Base-by-base conservation (phyloP, 2,113 vertebrate genomes). In the Ascaphus truei region DNA sequence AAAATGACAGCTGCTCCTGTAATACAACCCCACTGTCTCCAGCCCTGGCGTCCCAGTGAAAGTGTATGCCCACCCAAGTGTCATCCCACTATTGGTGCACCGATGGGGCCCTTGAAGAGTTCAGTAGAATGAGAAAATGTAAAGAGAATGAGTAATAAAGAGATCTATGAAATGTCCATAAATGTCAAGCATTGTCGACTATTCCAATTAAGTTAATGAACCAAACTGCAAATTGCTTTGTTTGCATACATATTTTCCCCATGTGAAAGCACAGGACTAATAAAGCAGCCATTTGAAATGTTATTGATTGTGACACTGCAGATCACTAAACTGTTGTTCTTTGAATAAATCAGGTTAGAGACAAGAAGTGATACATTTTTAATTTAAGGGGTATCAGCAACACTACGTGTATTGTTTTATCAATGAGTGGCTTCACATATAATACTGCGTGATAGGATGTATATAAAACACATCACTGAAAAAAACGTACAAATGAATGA, bases 141-240 rank as follows among this genome's bases (percentile, higher is more conserved):
- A 52, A 52, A 26, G 13, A 15, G 15, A 29, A 20, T 25, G 20
- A 51, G 23, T 9, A 39, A 39, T 8, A 56, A 57, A 47, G 26
- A 33, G 18, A 26, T 20, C 34, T 22, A 12, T 10, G 12, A 20
- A 59, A 37, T 39, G 56, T n/a, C 43, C 43, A 25, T 50, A 41
- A 41, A 52, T 43, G 37, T 48, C 39, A 48, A 4, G 45, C 34
- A 31, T 47, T 33, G 45, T 47, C n/a, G n/a, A 61, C 56, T 30
- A 52, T 52, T 61, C 56, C 56, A 71, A 71, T 71, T 51, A 71
- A 61, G 30, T 61, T 71, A 71, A 71, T 71, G 67, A 71, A 71
- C 56, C 67, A 29, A 60, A 51, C 56, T 26, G 67, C 23, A 51
- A 52, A 71, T 61, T 60, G 57, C 56, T 61, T 61, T 60, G 55